phyloP scores from a whole-genome alignment of 1,140 invertebrate species.

The Parapsyche elsis region DNA sequence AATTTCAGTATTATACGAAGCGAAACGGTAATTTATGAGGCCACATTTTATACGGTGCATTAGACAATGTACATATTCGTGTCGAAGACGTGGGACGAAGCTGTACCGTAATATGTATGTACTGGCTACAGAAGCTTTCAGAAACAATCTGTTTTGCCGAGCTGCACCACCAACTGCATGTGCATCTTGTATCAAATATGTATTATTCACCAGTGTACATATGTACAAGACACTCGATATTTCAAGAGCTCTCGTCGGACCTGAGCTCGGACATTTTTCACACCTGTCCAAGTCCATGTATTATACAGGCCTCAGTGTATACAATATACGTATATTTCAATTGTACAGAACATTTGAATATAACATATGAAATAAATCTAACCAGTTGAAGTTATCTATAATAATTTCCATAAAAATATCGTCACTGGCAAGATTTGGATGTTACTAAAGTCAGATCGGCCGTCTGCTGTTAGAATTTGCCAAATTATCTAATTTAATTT shows the following conservation, averaged over 20 bases:
- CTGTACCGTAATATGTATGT: background rate
- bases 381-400: no score
- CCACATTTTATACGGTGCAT: no score
- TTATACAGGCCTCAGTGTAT: background rate
- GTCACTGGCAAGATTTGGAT: no score
- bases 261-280: background rate
- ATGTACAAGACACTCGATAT: conserved; percentile 34
- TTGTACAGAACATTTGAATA: background rate
- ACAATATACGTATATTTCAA: background rate
- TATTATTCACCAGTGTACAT: conserved; percentile 23
- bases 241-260: conserved; percentile 20
- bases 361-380: no score
- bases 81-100: background rate
- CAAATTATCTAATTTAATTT: no score
- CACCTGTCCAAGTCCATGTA: background rate
- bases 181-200: conserved; percentile 5
- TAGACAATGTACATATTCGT: no score
- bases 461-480: no score
- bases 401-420: no score
- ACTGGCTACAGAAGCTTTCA: background rate
- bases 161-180: background rate
- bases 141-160: background rate
- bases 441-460: no score
- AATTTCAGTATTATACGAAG: no score
- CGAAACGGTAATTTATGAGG: no score